Conservation (phyloP, 2,113 vertebrate species). For the Pelvicachromis taeniatus region DNA sequence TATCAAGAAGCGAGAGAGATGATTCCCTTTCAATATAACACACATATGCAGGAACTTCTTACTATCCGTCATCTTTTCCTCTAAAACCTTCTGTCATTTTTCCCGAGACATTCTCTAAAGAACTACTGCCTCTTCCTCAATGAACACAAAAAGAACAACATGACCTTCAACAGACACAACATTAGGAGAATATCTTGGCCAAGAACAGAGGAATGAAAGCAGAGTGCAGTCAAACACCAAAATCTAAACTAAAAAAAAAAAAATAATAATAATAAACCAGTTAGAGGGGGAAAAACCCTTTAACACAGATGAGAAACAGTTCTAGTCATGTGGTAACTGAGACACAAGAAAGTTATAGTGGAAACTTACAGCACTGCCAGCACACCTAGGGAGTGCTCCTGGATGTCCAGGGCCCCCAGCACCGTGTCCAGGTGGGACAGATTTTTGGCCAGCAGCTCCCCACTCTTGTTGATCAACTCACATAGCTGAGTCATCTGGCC, state of each 20-base stretch:
- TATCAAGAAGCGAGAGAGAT: neutral
- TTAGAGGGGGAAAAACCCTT: neutral
- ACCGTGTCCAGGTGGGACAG: slow-evolving; percentile 98
- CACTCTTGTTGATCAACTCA: slow-evolving; percentile 99
- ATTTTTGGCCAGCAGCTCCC: slow-evolving; percentile 97
- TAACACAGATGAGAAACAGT: neutral
- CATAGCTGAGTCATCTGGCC: slow-evolving; percentile 99
- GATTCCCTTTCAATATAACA: neutral
- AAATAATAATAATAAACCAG: neutral
- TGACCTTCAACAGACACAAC: neutral
- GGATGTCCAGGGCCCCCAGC: slow-evolving; percentile 94
- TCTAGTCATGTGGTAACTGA: neutral
- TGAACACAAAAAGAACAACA: neutral
- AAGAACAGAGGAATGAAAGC: neutral
- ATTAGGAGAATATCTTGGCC: neutral
- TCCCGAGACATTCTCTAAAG: neutral
- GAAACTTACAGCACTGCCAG: slow-evolving; percentile 93
- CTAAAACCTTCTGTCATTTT: neutral
- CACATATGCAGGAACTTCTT: neutral
- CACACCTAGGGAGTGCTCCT: slow-evolving; percentile 95
- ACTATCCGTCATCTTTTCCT: neutral
- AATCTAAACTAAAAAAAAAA: neutral
- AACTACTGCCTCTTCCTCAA: neutral
- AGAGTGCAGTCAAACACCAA: neutral
- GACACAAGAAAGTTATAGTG: neutral